These are phyloP conservation scores for Myotis brandtii DNA, from an alignment of 2,113 vertebrate species.

Conservation along the genomic window DNA sequence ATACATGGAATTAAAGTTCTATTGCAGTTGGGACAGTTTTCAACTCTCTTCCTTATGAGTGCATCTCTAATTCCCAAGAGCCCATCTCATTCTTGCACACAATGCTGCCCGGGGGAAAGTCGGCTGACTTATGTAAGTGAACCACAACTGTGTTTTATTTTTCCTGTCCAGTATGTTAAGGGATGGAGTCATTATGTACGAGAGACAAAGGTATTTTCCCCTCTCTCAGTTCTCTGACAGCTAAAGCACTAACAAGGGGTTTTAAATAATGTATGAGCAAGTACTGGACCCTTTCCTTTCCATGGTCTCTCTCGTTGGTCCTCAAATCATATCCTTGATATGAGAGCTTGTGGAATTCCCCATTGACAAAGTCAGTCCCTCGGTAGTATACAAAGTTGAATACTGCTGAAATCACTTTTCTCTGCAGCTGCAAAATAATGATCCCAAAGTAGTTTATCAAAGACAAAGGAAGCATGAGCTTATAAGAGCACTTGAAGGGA, in stretches of 20 bases:
- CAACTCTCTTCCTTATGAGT: slow-evolving; percentile 45
- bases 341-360: slow-evolving; percentile 3
- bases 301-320: background rate
- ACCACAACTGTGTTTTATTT: background rate
- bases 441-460: background rate
- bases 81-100: background rate
- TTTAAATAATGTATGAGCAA: slow-evolving; percentile 68
- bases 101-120: slow-evolving; percentile 22
- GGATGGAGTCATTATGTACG: background rate
- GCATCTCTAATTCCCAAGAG: slow-evolving; percentile 45
- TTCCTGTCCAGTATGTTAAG: background rate
- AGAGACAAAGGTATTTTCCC: slow-evolving; percentile 12
- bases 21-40: slow-evolving; percentile 44
- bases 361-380: background rate
- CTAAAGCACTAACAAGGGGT: slow-evolving; percentile 25
- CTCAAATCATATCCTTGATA: slow-evolving; percentile 32
- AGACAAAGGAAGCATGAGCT: slow-evolving; percentile 35
- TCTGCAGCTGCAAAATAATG: slow-evolving; percentile 51
- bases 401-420: slow-evolving; percentile 24
- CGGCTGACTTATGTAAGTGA: slow-evolving; percentile 26
- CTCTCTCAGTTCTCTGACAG: background rate
- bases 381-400: background rate
- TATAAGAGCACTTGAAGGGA: background rate
- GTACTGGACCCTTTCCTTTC: background rate
- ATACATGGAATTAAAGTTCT: slow-evolving; percentile 42